phyloP scores from a whole-genome alignment of 2,888 invertebrate genomes.

The Athalia rosae region DNA sequence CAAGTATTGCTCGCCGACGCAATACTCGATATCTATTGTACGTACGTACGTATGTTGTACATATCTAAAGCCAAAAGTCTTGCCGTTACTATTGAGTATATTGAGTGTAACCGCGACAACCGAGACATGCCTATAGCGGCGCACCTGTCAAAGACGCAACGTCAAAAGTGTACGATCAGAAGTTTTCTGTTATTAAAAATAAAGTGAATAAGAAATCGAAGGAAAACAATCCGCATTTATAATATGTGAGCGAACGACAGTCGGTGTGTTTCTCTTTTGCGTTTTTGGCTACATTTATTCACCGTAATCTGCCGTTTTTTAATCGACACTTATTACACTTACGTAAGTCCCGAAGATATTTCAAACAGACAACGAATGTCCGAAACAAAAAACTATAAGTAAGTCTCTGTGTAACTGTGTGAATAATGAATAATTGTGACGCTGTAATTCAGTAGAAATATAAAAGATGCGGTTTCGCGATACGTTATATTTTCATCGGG shows the following conservation, averaged over 20 bases:
- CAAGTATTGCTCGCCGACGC: slow-evolving; percentile 55
- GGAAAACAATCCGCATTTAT: too few relatives aligned
- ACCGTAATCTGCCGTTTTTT: not conserved
- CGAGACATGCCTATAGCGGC: slow-evolving; percentile 11
- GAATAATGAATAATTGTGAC: not conserved
- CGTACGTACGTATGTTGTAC: slow-evolving; percentile 17
- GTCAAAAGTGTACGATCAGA: not conserved
- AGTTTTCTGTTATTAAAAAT: not conserved
- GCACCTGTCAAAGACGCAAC: slow-evolving; percentile 15
- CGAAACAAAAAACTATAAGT: not conserved
- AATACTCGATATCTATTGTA: slow-evolving; percentile 45
- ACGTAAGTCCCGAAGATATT: slow-evolving; percentile 9
- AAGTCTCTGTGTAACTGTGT: too few relatives aligned
- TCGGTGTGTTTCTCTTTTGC: not conserved
- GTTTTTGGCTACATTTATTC: not conserved
- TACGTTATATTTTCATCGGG: too few relatives aligned
- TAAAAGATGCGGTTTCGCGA: not conserved
- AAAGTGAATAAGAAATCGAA: slow-evolving; percentile 10
- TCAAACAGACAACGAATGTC: not conserved
- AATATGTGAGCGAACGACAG: not conserved
- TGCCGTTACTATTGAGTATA: slow-evolving; percentile 17
- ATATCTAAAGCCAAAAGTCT: not conserved
- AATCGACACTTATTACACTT: not conserved
- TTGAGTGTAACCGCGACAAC: slow-evolving; percentile 19
- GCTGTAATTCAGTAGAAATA: not conserved